Conservation (phyloP, 2,888 invertebrate genomes). For the Leptinotarsa haldemani region DNA sequence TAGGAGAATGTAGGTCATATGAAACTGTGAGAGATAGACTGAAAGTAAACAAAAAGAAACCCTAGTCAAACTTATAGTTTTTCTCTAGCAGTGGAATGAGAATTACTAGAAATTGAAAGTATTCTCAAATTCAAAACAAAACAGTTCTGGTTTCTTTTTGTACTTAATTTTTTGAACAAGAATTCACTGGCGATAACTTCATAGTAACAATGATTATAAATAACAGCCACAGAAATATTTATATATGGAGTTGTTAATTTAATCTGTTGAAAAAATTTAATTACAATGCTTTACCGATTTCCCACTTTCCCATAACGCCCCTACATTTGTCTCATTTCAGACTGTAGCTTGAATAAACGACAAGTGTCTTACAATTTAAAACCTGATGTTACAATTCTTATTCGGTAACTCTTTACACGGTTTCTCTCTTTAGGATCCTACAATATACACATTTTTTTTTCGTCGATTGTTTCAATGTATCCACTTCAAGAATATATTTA, state of each 20-base stretch:
- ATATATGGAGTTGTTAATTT: not conserved
- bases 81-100: too few species aligned
- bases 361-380: constrained; percentile 13
- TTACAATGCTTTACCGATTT: not conserved
- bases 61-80: too few species aligned
- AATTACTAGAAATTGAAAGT: too few species aligned
- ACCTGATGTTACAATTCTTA: constrained; percentile 8
- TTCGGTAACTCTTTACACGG: constrained; percentile 9
- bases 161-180: not conserved
- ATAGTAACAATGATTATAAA: not conserved
- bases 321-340: constrained; percentile 21
- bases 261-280: too few species aligned
- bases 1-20: not conserved
- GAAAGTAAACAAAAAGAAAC: too few species aligned
- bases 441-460: constrained; percentile 17
- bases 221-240: not conserved
- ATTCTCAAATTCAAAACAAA: too few species aligned
- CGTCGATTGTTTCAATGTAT: constrained; percentile 52
- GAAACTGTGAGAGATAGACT: too few species aligned
- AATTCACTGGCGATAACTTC: not conserved
- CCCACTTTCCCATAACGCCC: not conserved
- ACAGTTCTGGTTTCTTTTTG: not conserved
- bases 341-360: not conserved
- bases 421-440: constrained; percentile 20
- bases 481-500: constrained; percentile 54